Conservation (phyloP, 2,113 vertebrate genomes). For the Hippocampus barbouri region DNA sequence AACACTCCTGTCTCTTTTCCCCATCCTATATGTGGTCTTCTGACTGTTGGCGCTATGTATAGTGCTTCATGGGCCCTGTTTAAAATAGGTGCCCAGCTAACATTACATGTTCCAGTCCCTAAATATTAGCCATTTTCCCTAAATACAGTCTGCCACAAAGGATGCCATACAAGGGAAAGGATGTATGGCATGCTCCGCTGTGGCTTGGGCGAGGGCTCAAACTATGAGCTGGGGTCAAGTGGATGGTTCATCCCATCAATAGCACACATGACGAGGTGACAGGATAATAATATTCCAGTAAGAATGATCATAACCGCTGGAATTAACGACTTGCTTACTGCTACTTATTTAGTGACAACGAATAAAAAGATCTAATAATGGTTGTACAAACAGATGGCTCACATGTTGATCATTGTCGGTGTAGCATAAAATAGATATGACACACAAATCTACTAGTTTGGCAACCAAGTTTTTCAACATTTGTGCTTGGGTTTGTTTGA, state of each 20-base stretch:
- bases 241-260: constrained; percentile 37
- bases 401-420: neutral
- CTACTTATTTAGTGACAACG: neutral
- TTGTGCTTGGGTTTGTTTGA: neutral
- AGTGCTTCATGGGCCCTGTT: constrained; percentile 65
- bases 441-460: neutral
- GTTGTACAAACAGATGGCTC: neutral
- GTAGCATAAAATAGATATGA: neutral
- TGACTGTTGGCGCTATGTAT: constrained; percentile 70
- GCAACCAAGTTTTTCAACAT: neutral
- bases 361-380: neutral
- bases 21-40: constrained; percentile 66
- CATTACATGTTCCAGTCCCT: constrained; percentile 75
- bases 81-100: constrained; percentile 75
- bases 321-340: neutral
- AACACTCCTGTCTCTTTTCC: constrained; percentile 40
- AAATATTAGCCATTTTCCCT: constrained; percentile 78
- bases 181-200: constrained; percentile 60
- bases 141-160: constrained; percentile 78
- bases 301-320: constrained; percentile 9
- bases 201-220: constrained; percentile 33
- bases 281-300: constrained; percentile 34
- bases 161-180: constrained; percentile 75
- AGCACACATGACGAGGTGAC: constrained; percentile 41
- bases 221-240: constrained; percentile 31